These are phyloP conservation scores for Centropristis striata DNA, from an alignment of 2,113 vertebrate species.

Conservation along the genomic window DNA sequence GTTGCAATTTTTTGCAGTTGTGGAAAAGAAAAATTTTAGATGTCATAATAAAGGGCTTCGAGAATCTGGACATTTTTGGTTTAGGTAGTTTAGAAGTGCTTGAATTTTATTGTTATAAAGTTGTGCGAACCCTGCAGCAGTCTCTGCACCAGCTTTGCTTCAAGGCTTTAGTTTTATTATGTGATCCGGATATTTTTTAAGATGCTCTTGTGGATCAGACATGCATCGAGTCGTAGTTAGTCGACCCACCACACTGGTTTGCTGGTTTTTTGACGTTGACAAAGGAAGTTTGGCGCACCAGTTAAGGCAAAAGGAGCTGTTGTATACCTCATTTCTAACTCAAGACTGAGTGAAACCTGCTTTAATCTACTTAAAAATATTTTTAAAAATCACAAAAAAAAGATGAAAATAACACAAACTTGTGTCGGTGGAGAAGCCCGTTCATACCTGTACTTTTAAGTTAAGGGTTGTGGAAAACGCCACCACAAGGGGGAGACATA, in stretches of 20 bases:
- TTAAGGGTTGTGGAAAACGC: constrained; percentile 81
- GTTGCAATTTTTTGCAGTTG: no score
- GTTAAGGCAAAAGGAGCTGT: constrained; percentile 87
- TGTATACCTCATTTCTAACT: constrained; percentile 99
- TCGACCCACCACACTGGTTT: constrained; percentile 65
- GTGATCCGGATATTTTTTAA: constrained; percentile 29
- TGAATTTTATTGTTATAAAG: no score
- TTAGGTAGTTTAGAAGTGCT: no score
- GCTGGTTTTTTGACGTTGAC: constrained; percentile 37
- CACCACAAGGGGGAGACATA: constrained; percentile 84
- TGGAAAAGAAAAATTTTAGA: no score
- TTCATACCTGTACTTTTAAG: constrained; percentile 84
- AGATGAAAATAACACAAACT: constrained; percentile 65
- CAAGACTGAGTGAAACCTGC: constrained; percentile 90
- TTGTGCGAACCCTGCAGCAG: not conserved
- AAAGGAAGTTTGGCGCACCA: constrained; percentile 57
- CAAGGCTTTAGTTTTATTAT: constrained; percentile 35
- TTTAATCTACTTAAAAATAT: constrained; percentile 89
- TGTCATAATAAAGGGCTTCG: no score
- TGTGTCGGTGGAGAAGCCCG: constrained; percentile 88
- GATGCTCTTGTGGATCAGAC: constrained; percentile 40
- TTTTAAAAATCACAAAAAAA: constrained; percentile 46
- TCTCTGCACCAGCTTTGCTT: constrained; percentile 41
- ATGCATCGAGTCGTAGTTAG: constrained; percentile 13
- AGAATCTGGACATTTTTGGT: no score